Evolutionary conservation across 2,888 invertebrate species (phyloP).

Genomic region (Leptopterna dolabrata): DNA sequence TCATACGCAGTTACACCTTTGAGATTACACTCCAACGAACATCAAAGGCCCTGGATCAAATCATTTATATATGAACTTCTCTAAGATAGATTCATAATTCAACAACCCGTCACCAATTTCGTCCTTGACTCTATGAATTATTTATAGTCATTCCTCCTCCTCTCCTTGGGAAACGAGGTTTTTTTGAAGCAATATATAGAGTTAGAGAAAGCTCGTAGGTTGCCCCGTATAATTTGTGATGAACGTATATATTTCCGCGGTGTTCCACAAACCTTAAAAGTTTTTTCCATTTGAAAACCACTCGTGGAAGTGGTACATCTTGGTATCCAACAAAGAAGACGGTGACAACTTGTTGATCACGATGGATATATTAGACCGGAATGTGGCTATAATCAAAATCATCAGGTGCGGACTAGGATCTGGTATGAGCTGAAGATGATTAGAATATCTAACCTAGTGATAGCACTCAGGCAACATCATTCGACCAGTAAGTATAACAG

Average conservation of each 20-base stretch:
- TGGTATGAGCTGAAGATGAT: no score
- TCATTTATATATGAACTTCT: slow-evolving; percentile 52
- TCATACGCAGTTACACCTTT: slow-evolving; percentile 53
- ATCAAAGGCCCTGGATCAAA: slow-evolving; percentile 43
- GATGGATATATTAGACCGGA: no score
- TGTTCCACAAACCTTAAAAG: neutral
- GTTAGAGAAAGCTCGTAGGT: neutral
- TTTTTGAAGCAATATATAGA: neutral
- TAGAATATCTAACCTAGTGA: no score
- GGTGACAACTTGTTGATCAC: no score
- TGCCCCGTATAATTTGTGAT: neutral
- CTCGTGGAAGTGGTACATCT: neutral
- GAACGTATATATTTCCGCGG: neutral
- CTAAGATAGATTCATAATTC: slow-evolving; percentile 49
- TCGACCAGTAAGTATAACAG: no score
- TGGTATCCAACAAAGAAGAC: no score
- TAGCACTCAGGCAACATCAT: no score
- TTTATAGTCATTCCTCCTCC: neutral
- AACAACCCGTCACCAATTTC: slow-evolving; percentile 53
- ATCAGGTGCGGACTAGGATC: no score
- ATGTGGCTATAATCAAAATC: no score
- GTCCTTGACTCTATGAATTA: slow-evolving; percentile 42
- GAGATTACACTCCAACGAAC: slow-evolving; percentile 49
- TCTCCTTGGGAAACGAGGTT: neutral
- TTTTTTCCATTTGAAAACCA: neutral